Percentiles rank a stretch among this genome's conserved stretches.
Conservation (phyloP, 2,888 invertebrate genomes). For the Tenthredo mesomela region DNA sequence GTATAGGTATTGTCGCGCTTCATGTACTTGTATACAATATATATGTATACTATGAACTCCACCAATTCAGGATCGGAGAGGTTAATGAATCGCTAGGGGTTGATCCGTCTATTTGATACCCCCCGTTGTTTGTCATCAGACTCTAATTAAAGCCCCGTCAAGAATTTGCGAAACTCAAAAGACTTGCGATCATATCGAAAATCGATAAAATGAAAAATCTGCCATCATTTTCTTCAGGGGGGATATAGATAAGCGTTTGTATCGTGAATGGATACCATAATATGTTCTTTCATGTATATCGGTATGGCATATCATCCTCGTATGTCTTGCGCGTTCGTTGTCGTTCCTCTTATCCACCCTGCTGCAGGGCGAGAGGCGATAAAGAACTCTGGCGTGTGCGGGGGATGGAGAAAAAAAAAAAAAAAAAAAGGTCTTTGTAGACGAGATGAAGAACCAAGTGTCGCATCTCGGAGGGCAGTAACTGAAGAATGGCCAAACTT, state of each 20-base stretch:
- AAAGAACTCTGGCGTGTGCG: not conserved
- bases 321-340: not conserved
- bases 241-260: not conserved
- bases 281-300: not conserved
- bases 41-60: not conserved
- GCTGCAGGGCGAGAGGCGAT: not conserved
- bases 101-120: not conserved
- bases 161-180: not conserved
- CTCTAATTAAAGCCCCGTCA: not conserved
- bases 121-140: not conserved
- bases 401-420: not conserved
- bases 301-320: not conserved
- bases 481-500: not conserved
- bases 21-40: not conserved
- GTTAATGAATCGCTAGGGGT: not conserved
- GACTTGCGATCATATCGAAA: not conserved
- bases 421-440: not conserved
- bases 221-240: not conserved
- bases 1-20: not conserved
- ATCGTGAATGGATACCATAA: not conserved
- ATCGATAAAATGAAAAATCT: slow-evolving; percentile 9
- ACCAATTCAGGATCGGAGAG: not conserved
- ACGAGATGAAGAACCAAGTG: not conserved
- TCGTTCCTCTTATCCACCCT: not conserved
- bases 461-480: not conserved